Evolutionary conservation across 2,113 vertebrate species (phyloP).

Genomic region (Rhinoderma darwinii): DNA sequence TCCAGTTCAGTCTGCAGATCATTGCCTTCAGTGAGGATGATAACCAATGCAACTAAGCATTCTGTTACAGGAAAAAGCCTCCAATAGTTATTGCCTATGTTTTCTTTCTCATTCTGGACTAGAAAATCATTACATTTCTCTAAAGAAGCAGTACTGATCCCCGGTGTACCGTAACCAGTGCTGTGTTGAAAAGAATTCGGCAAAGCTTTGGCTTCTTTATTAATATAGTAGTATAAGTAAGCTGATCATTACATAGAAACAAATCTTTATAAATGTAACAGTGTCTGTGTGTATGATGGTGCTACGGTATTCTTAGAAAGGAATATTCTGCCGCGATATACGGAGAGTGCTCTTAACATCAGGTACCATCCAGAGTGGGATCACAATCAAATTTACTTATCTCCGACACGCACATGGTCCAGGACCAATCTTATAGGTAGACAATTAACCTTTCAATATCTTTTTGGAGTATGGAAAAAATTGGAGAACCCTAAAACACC

Average conservation of each 20-base stretch:
- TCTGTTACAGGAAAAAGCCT: not conserved
- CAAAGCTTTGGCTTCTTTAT: constrained; percentile 7
- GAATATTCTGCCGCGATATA: not conserved
- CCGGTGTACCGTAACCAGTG: not conserved
- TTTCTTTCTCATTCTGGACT: not conserved
- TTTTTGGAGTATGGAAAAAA: not conserved
- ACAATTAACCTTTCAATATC: not conserved
- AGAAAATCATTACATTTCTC: not conserved
- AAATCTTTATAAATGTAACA: not conserved
- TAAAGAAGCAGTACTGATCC: not conserved
- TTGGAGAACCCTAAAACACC: not conserved
- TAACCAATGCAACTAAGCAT: not conserved
- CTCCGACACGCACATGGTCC: not conserved
- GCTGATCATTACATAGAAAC: not conserved
- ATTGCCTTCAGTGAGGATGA: not conserved
- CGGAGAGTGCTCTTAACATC: not conserved
- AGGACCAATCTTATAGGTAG: not conserved
- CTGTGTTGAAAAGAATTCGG: not conserved
- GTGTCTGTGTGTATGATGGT: not conserved
- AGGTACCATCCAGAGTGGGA: not conserved
- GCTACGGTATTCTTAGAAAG: not conserved
- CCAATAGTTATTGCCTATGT: not conserved
- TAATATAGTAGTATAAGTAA: not conserved
- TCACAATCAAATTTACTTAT: not conserved
- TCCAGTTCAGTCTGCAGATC: not conserved